Base-by-base conservation (phyloP, 2,113 vertebrate genomes). In the Pachycephala philippinensis region DNA sequence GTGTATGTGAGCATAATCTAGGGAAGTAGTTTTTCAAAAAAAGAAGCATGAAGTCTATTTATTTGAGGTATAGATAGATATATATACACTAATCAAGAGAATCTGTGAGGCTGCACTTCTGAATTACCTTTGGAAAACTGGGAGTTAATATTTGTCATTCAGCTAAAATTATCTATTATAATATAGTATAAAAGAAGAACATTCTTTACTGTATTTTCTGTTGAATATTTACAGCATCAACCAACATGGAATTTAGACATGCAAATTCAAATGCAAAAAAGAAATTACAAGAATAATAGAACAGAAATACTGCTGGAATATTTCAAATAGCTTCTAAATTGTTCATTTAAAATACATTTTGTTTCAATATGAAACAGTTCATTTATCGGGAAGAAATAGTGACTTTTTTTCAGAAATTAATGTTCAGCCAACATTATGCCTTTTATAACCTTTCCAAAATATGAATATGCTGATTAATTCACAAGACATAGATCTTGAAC, bases 321-420 rank as follows among this genome's bases (percentile, higher is more conserved):
- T 90, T 96, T 97, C 97, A 96, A 98, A 96, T 96, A 90, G 92
- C 87, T 96, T 95, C 84, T 96, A 97, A 97, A 96, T 96, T 97
- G 69, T 95, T 96, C 77, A 90, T 97, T 97, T 95, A 92, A 96
- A 92, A 64, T 92, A 28, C 28, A 82, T 97, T 97, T 96, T 97
- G 63, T 97, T 97, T 97, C 90, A 97, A 81, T 95, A 88, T 52
- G 54, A 79, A 95, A 93, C 91, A 95, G 64, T 87, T 92, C 24
- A 93, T 96, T 97, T 97, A 45, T 49, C 0, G 0, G 84, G 84
- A 96, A 98, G 44, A 77, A 89, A 49, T 42, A 93, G 69, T 89
- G 90, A 89, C 5, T 81, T 84, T 90, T 87, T 93, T 84, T 93
- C 76, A 95, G 74, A 96, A 97, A 95, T 96, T 79, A 91, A 91